Conservation (phyloP, 1,140 invertebrate species). For the Sarcophaga bullata region DNA sequence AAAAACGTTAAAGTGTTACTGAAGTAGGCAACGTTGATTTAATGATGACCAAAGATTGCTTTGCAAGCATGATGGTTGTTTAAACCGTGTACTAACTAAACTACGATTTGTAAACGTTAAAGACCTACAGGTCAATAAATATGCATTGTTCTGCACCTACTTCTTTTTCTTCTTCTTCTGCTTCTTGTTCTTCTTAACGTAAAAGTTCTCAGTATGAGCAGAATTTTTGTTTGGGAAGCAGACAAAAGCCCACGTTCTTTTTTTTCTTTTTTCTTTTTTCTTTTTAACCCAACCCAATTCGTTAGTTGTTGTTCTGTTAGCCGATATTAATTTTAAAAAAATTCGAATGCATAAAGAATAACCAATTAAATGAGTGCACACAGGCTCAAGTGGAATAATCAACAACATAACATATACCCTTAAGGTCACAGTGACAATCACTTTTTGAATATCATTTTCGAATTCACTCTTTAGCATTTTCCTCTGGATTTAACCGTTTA, state of each 20-base stretch:
- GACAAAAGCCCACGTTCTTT: background rate
- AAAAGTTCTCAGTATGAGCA: background rate
- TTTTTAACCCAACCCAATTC: background rate
- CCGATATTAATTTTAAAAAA: background rate
- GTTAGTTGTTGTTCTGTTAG: background rate
- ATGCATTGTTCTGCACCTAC: conserved; percentile 19
- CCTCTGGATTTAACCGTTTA: background rate
- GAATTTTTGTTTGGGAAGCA: background rate
- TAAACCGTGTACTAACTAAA: conserved; percentile 15
- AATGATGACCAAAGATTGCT: conserved; percentile 3
- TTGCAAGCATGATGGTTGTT: conserved; percentile 5
- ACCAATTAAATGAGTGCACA: background rate
- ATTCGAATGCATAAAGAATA: background rate
- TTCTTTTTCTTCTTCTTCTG: background rate
- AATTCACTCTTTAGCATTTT: background rate
- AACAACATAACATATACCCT: conserved; percentile 26
- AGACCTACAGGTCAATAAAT: conserved; percentile 14
- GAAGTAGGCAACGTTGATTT: conserved; percentile 5
- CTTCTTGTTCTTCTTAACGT: background rate
- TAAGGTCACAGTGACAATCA: conserved; percentile 41
- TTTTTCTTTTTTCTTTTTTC: too few relatives aligned
- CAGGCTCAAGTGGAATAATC: background rate
- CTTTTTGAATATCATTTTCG: conserved; percentile 1
- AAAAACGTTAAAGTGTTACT: background rate
- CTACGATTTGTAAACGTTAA: conserved; percentile 10